phyloP scores from a whole-genome alignment of 2,797 vertebrate species.

The Silurus lanzhouensis region DNA sequence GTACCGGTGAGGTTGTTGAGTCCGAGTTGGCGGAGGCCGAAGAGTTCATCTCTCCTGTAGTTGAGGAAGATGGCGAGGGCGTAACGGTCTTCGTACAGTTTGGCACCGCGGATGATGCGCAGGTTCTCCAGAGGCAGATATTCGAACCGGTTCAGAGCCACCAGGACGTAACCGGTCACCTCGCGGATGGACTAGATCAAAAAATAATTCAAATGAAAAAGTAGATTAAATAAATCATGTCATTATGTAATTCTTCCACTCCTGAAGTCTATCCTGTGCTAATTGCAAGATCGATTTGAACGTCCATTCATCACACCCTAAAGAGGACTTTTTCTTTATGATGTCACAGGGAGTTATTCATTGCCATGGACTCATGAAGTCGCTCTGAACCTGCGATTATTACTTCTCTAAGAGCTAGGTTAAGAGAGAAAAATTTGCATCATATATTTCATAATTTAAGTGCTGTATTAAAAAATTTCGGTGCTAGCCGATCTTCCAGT shows the following conservation, averaged over 20 bases:
- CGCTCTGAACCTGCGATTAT: too few relatives aligned
- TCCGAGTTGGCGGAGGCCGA: slow-evolving; percentile 89
- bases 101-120: slow-evolving; percentile 93
- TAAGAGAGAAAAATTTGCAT: neutral
- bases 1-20: slow-evolving; percentile 90
- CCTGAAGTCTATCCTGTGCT: neutral
- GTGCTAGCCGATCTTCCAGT: neutral
- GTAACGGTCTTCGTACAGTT: slow-evolving; percentile 94
- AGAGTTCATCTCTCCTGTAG: slow-evolving; percentile 92
- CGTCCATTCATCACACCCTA: too few relatives aligned
- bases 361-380: too few relatives aligned
- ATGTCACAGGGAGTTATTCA: too few relatives aligned
- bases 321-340: too few relatives aligned
- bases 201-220: too few relatives aligned
- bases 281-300: neutral
- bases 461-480: neutral
- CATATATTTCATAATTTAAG: slow-evolving; percentile 7
- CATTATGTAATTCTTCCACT: neutral
- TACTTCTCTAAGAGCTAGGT: too few relatives aligned
- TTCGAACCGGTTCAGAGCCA: slow-evolving; percentile 97
- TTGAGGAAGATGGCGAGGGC: slow-evolving; percentile 94
- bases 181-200: slow-evolving; percentile 90
- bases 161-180: slow-evolving; percentile 96
- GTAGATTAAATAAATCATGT: neutral
- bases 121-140: slow-evolving; percentile 96